Base-by-base conservation (phyloP, 2,113 vertebrate species). In the Pogona vitticeps region DNA sequence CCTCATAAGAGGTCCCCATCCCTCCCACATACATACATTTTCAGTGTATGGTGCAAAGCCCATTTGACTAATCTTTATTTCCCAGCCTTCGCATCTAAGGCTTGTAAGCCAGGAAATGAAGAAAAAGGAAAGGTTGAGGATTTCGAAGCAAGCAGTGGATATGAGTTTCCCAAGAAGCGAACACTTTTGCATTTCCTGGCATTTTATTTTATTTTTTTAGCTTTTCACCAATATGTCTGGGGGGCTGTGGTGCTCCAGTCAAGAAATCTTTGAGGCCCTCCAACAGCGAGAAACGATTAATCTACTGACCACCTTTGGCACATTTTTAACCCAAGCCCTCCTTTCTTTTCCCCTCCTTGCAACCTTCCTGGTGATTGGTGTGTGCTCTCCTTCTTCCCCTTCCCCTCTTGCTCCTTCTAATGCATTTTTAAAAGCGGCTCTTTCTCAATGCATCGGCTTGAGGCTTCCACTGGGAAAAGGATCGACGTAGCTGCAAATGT, bases 281-380 rank as follows among this genome's bases (percentile, higher is more conserved):
- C 92, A 91, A 82, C 78, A 76, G 56, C 86, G 86, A 91, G 93
- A 93, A 96, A 94, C 89, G 85, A 92, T 85, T 92, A 91, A 89
- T 83, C 94, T 95, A 92, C 93, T 17, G 46, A 95, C 94, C 93
- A 83, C 85, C 93, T 95, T 88, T 93, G 93, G 91, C 93, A 93
- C 93, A 95, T 89, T 92, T 86, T 92, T 93, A 92, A 89, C 82
- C 89, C 12, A 0, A 89, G 92, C 76, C 82, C 89, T 61, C 17
- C 40, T 75, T 71, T 42, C 36, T 42, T n/a, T 31, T 56, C 76
- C 46, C 79, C 76, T 46, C 70, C 33, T 70, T 21, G 17, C 88
- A 67, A 86, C 91, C 82, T 91, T 86, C 90, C 93, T 93, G 96
- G 96, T 97, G 95, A 95, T 94, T 86, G 95, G 96, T 91, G 94